These are phyloP conservation scores for Pediacus dermestoides DNA, from an alignment of 2,888 invertebrate species.

Conservation along the genomic window DNA sequence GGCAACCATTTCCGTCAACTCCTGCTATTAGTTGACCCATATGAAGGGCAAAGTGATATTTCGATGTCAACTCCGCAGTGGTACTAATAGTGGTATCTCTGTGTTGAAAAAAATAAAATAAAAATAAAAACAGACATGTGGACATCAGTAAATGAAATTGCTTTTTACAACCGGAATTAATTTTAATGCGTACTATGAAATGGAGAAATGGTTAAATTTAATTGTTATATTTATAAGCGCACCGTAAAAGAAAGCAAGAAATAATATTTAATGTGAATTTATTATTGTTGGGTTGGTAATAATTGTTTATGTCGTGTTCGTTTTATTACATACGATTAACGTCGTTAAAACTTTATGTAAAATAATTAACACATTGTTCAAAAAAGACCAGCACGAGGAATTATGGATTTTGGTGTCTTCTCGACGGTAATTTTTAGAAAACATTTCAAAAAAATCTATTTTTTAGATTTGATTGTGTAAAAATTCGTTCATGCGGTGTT, in stretches of 20 bases:
- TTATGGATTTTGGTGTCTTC: no score
- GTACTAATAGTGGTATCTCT: conserved; percentile 63
- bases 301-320: conserved; percentile 1
- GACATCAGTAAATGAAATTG: not conserved
- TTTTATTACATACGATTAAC: not conserved
- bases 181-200: not conserved
- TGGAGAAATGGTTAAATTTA: not conserved
- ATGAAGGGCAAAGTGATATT: conserved; percentile 65
- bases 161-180: no score
- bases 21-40: conserved; percentile 66
- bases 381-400: no score
- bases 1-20: conserved; percentile 63
- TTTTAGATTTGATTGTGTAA: no score
- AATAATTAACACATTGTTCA: conserved; percentile 1
- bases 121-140: conserved; percentile 5
- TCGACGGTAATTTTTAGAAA: no score
- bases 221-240: conserved; percentile 1
- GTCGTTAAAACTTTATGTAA: not conserved
- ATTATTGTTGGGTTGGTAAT: no score
- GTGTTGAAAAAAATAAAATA: conserved; percentile 29
- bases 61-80: conserved; percentile 61
- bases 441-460: no score
- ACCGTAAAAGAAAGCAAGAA: conserved; percentile 2
- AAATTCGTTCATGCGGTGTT: no score
- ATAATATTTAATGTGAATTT: conserved; percentile 1